phyloP scores from a whole-genome alignment of 2,797 vertebrate species.

The Pelodytes ibericus region DNA sequence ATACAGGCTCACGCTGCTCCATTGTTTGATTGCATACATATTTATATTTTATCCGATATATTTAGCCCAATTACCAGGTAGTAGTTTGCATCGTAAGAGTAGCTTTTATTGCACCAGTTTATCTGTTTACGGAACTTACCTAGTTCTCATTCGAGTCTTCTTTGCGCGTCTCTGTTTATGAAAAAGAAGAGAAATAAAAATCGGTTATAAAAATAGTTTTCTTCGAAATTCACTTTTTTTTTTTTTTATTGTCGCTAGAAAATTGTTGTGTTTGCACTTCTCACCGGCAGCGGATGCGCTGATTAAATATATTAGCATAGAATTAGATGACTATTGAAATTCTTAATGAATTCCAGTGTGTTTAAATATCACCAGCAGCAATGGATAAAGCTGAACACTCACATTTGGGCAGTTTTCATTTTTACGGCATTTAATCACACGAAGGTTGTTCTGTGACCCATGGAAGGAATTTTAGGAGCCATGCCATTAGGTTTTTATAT shows the following conservation, averaged over 20 bases:
- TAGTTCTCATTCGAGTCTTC: neutral
- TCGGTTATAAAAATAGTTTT: constrained; percentile 16
- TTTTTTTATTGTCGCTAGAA: constrained; percentile 26
- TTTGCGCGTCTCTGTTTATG: constrained; percentile 14
- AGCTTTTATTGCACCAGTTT: neutral
- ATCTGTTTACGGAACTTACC: constrained; percentile 1
- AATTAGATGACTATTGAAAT: constrained; percentile 56
- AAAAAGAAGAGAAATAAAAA: constrained; percentile 13
- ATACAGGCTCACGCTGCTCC: neutral
- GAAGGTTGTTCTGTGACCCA: constrained; percentile 49
- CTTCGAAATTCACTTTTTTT: constrained; percentile 18
- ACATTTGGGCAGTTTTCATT: constrained; percentile 45
- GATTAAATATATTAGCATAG: constrained; percentile 53
- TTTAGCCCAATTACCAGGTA: neutral
- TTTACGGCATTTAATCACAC: constrained; percentile 54
- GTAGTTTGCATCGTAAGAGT: neutral
- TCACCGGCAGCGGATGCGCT: constrained; percentile 36
- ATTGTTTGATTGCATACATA: constrained; percentile 8
- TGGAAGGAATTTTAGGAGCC: constrained; percentile 37
- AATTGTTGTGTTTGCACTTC: constrained; percentile 49
- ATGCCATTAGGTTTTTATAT: constrained; percentile 37
- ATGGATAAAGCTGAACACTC: constrained; percentile 55
- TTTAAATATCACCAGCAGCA: constrained; percentile 56
- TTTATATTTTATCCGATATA: constrained; percentile 17
- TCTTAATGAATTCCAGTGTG: constrained; percentile 52